Evolutionary conservation across 2,888 invertebrate genomes (phyloP), one percentile per base, ranked within the genome.

Genomic region (Neocrepidodera transversa): DNA sequence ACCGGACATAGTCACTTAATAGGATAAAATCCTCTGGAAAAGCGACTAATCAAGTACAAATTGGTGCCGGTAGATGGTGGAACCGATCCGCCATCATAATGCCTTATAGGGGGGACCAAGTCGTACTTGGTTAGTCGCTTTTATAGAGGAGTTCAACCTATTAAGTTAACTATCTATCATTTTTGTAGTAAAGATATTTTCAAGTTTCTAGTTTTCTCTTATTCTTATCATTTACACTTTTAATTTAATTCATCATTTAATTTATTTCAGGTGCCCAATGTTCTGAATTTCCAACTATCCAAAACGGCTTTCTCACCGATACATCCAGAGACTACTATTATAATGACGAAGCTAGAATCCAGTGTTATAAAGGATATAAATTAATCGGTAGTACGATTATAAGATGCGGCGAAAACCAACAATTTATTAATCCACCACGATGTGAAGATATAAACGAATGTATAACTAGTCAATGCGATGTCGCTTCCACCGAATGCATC

Each of bases 391-490:
- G 90, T 47, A 93, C 90, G 68, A 87, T 95, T 52, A 87, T 95
- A 62, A 86, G 87, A 73, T 95, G 95, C 77, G 93, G 92, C 61
- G 84, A 91, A n/a, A 86, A 89, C 67, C 93, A 94, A 79, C 81
- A 85, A 64, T 95, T 95, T 68, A 89, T 90, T 68, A 87, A 90
- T 70, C 87, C 92, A 42, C 95, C 95, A 1, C 89, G 87, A 61
- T 95, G 95, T 74, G 93, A 94, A 82, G 95, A 95, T 76, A 89
- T 95, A 62, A 95, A 95, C 72, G 95, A 95, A 80, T 95, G 95
- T 77, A 83, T 87, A 2, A 91, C 88, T 65, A 92, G 91, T 59
- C 94, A 95, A 77, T 96, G 95, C 77, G 95, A 95, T 74, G 81
- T 90, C 17, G 91, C 92, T 0, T 94, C 95, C 0, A 95, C 95